Base-by-base conservation (phyloP, 1,140 invertebrate species). In the Halictus rubicundus region DNA sequence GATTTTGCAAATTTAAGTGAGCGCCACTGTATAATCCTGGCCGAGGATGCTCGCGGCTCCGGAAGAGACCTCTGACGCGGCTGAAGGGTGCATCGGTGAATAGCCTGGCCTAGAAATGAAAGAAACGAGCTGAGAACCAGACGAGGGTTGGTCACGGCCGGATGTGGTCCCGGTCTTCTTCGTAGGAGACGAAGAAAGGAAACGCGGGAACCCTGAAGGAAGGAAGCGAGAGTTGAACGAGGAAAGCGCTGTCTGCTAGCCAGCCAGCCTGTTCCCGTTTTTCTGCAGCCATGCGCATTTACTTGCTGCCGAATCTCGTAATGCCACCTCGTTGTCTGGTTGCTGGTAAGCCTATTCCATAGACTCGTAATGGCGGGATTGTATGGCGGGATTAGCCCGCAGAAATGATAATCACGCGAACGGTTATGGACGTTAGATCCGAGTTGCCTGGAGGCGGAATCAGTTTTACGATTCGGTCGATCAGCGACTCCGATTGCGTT, bases 21-120 rank as follows among this genome's bases (percentile, higher is more conserved):
- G 32, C 32, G 2, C 32, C 32, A 32, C 32, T 32, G 32, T 32
- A 52, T 19, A 52, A 52, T 52, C 49, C 49, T 52, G 19, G 3
- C 49, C 19, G 0, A 16, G 49, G 61, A 39, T 39, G 32, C 32
- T 21, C 2, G 16, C 37, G 39, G n/a, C 9, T 65, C 39, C 27
- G 14, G 27, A 63, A 32, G 60, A 63, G 60, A 63, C 60, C 16
- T 63, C 60, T 37, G 27, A 32, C 14, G 60, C 27, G 27, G 27
- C 27, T 63, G 60, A 37, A 63, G 60, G 27, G 60, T 63, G 27
- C 25, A 63, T 37, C 14, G 60, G 59, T 61, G 59, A 27, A 25
- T 27, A n/a, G 59, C 27, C 59, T 61, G 59, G 16, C 60, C 60
- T 66, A 66, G 64, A 66, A 66, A 37, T 66, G 42, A 19, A 25